phyloP scores from a whole-genome alignment of 2,888 invertebrate genomes.

The Aromia moschata region DNA sequence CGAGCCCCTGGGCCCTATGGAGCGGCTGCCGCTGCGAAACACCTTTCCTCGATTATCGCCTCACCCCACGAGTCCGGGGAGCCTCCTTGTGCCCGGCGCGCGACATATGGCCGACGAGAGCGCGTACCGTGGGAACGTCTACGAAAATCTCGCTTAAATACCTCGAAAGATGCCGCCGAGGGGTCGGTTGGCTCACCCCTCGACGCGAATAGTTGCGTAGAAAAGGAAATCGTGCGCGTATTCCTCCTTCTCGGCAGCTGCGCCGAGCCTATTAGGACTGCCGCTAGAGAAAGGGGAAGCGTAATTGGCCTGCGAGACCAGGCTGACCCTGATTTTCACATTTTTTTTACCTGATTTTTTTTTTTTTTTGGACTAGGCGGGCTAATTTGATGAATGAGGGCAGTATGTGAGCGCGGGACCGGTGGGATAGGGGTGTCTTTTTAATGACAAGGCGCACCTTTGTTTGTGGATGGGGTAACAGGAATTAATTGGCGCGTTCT shows the following conservation, averaged over 20 bases:
- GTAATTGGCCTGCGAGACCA: slow-evolving; percentile 43
- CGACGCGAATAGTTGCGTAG: slow-evolving; percentile 45
- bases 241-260: slow-evolving; percentile 47
- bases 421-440: slow-evolving; percentile 16
- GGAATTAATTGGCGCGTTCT: too few relatives aligned
- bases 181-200: slow-evolving; percentile 48
- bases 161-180: too few relatives aligned
- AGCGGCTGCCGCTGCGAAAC: too few relatives aligned
- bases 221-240: slow-evolving; percentile 46
- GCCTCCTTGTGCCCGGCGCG: slow-evolving; percentile 50
- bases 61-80: slow-evolving; percentile 45
- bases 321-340: slow-evolving; percentile 26
- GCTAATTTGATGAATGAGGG: slow-evolving; percentile 26
- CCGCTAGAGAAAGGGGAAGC: slow-evolving; percentile 39
- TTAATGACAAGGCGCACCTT: slow-evolving; percentile 4
- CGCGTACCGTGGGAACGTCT: slow-evolving; percentile 53
- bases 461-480: slow-evolving; percentile 1
- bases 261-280: too few relatives aligned
- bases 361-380: slow-evolving; percentile 15
- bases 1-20: too few relatives aligned
- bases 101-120: slow-evolving; percentile 58
- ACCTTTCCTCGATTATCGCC: slow-evolving; percentile 54
- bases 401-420: slow-evolving; percentile 21
- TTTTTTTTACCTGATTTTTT: slow-evolving; percentile 31
- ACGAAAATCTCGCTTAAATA: slow-evolving; percentile 51